Evolutionary conservation across 2,113 vertebrate genomes (phyloP).

Genomic region (Clupea harengus): DNA sequence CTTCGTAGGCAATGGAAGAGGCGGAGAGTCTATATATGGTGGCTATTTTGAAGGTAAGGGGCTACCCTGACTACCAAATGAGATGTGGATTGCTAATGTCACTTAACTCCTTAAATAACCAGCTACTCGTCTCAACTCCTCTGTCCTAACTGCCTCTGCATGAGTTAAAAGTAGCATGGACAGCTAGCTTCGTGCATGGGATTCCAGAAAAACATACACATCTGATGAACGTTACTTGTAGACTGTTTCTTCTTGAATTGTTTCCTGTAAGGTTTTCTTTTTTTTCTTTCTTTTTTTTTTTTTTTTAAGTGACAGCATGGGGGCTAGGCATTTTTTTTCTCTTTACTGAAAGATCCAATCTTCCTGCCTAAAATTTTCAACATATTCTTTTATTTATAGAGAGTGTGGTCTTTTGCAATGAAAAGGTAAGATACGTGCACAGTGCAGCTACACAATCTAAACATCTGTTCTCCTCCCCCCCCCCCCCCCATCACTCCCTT

Average conservation of each 20-base stretch:
- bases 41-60: slow-evolving; percentile 98
- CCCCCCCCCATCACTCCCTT: slow-evolving; percentile 77
- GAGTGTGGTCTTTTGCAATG: slow-evolving; percentile 99
- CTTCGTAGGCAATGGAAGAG: slow-evolving; percentile 90
- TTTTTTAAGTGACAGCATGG: slow-evolving; percentile 88
- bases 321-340: slow-evolving; percentile 88
- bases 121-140: neutral
- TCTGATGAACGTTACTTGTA: slow-evolving; percentile 32
- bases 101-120: neutral
- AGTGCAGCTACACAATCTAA: slow-evolving; percentile 96
- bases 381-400: slow-evolving; percentile 99
- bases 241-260: slow-evolving; percentile 31
- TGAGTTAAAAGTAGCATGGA: slow-evolving; percentile 85
- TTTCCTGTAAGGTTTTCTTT: slow-evolving; percentile 52
- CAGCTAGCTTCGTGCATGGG: slow-evolving; percentile 73
- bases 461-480: slow-evolving; percentile 76
- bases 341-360: slow-evolving; percentile 95
- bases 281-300: slow-evolving; percentile 52
- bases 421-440: slow-evolving; percentile 98
- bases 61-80: slow-evolving; percentile 27
- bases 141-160: slow-evolving; percentile 71
- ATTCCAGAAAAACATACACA: slow-evolving; percentile 55
- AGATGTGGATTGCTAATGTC: slow-evolving; percentile 14
- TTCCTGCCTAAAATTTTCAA: slow-evolving; percentile 99
- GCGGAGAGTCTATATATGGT: slow-evolving; percentile 96